Evolutionary conservation across 2,113 vertebrate species (phyloP).

Genomic region (Turnix velox): DNA sequence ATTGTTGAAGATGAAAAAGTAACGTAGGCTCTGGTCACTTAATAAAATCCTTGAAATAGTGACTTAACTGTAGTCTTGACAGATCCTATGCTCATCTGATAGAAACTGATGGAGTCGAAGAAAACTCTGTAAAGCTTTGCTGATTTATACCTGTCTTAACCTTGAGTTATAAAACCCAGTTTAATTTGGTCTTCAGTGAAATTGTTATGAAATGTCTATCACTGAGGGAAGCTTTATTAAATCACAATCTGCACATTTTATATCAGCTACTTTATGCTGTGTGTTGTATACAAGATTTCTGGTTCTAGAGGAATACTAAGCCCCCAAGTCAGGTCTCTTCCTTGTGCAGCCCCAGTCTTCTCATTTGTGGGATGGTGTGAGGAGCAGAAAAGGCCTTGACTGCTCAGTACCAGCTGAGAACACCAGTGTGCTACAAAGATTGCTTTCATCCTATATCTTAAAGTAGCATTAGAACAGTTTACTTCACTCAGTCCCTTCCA

Average conservation of each 20-base stretch:
- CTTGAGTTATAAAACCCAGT: background rate
- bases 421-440: background rate
- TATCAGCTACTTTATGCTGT: background rate
- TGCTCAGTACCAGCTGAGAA: background rate
- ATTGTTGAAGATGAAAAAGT: background rate
- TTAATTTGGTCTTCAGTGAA: background rate
- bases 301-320: background rate
- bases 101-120: background rate
- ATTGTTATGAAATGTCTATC: background rate
- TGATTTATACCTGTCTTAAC: slow-evolving; percentile 19
- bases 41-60: background rate
- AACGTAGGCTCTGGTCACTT: background rate
- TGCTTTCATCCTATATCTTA: background rate
- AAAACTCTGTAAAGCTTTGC: background rate
- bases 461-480: background rate
- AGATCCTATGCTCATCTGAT: background rate
- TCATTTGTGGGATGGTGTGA: background rate
- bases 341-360: background rate
- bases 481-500: background rate
- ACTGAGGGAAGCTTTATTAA: background rate
- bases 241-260: background rate
- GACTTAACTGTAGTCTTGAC: background rate
- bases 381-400: background rate
- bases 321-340: background rate
- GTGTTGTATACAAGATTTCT: background rate